A percentile compares a stretch with the other conserved stretches of the same genome.
Conservation (phyloP, 2,797 vertebrate genomes). For the Ptychobarbus kaznakovi region DNA sequence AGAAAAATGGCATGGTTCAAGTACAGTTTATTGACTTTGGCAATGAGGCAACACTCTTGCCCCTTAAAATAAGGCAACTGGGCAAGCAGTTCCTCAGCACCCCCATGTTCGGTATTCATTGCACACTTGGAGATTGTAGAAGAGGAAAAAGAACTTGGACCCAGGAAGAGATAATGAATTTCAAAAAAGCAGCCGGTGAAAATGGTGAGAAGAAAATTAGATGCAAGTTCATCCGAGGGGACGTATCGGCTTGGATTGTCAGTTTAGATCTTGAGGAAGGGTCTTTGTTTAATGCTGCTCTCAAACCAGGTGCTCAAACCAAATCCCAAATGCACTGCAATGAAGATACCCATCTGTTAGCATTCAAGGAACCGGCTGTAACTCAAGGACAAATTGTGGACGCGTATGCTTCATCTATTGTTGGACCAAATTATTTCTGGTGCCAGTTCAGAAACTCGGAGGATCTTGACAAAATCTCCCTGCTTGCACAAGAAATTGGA, state of each 20-base stretch:
- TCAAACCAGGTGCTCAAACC: constrained; percentile 30
- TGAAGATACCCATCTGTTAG: not conserved
- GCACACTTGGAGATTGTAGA: constrained; percentile 68
- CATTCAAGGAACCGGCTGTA: constrained; percentile 49
- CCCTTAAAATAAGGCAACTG: constrained; percentile 69
- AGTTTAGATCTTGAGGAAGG: constrained; percentile 71
- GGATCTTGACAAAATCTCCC: constrained; percentile 70
- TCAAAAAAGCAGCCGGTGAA: constrained; percentile 73
- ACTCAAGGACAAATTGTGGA: constrained; percentile 68
- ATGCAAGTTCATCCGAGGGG: constrained; percentile 77
- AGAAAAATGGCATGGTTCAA: constrained; percentile 61
- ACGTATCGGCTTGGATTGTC: constrained; percentile 74
- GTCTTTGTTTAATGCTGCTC: constrained; percentile 59
- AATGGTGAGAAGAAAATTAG: constrained; percentile 67
- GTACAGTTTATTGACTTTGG: constrained; percentile 87
- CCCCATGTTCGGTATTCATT: constrained; percentile 77
- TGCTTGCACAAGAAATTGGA: constrained; percentile 70
- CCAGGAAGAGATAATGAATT: constrained; percentile 67
- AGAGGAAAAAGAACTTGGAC: constrained; percentile 51
- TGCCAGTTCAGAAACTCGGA: constrained; percentile 72
- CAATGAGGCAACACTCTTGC: constrained; percentile 73
- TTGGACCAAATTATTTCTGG: constrained; percentile 83
- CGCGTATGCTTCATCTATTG: constrained; percentile 71
- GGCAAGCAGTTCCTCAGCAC: constrained; percentile 62
- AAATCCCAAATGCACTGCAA: constrained; percentile 1